Base-by-base conservation (phyloP, 2,113 vertebrate species). In the Cyanoramphus novaezelandiae region DNA sequence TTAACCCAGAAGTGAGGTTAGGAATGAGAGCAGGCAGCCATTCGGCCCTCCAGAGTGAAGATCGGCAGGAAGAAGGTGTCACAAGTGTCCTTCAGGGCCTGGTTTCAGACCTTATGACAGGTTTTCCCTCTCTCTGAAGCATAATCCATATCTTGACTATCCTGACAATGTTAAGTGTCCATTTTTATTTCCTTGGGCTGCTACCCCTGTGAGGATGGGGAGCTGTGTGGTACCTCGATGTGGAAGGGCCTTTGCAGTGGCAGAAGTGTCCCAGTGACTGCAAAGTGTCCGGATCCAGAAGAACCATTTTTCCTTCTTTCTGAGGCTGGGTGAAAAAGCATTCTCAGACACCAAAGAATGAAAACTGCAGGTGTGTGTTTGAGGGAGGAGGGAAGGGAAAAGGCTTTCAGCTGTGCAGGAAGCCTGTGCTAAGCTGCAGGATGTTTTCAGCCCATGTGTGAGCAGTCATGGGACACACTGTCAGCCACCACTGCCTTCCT, bases 201-300 rank as follows among this genome's bases (percentile, higher is more conserved):
- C 29, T 43, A 9, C 15, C 9, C 20, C 6, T 44, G 1, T 13
- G 74, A 44, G 46, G 44, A 12, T 19, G 46, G 43, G 64, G 55
- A 72, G 35, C 47, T 83, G 46, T 0, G 0, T 10, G 20, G 1
- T 65, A 20, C 12, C 50, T 35, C 7, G 1, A 3, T 0, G 0
- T 5, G 29, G 80, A 41, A 64, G 29, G 47, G 28, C 29, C n/a
- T 46, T 52, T 11, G 31, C 11, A 10, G 18, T 46, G 13, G 17
- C 65, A 43, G 43, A n/a, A 25, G 21, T 11, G 2, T 49, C 35
- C 52, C 21, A 25, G 15, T 31, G 43, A 46, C 3, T 0, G 0
- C 13, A 11, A 50, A 71, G 13, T 17, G 6, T 29, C 52, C 52
- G 46, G 27, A 3, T 43, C 7, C 0, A 4, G 44, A 82, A 68